Base-by-base conservation (phyloP, 92 coral and sea anemone species). In the Plumapathes pennacea region DNA sequence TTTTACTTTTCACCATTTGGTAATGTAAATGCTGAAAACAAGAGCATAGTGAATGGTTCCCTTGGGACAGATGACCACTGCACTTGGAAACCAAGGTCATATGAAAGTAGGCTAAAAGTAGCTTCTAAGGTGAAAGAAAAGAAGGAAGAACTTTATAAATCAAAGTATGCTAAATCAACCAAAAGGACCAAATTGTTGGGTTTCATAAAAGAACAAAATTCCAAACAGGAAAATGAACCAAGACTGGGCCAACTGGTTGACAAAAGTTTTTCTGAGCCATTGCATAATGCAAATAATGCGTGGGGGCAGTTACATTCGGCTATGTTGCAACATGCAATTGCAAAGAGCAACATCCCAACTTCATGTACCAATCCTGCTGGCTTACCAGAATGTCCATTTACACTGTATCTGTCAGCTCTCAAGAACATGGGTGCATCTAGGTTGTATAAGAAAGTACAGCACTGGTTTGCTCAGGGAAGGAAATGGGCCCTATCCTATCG, bases 1-100 rank as follows among this genome's bases (percentile, higher is more conserved):
- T 41, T 11, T 31, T 77, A 67, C 37, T 76, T 77, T 57, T 77
- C 84, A 15, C 38, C 84, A 0, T 76, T 76, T 67, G 84, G 77
- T 10, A 59, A 68, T 59, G 71, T 78, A 4, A 32, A 43, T 50
- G 40, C 38, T 54, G 74, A 56, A 18, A 71, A 46, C 45, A 62
- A 71, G 36, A 7, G 36, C 18, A 46, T 31, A 11, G 54, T 45
- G 39, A 58, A 77, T 51, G 84, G 64, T 23, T 24, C 62, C 6
- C 41, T 77, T 30, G 77, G 84, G 39, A 39, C 38, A 28, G 69
- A 32, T 54, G 51, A 41, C 8, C 57, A 66, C 0, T 60, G 67
- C 52, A 62, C 54, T 3, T 76, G 76, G 83, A 49, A 76, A 28
- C 76, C 76, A 24, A 64, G 82, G 68, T 29, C 34, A 17, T 65